phyloP scores from a whole-genome alignment of 2,888 invertebrate species.

The Agrochola lychnidis region DNA sequence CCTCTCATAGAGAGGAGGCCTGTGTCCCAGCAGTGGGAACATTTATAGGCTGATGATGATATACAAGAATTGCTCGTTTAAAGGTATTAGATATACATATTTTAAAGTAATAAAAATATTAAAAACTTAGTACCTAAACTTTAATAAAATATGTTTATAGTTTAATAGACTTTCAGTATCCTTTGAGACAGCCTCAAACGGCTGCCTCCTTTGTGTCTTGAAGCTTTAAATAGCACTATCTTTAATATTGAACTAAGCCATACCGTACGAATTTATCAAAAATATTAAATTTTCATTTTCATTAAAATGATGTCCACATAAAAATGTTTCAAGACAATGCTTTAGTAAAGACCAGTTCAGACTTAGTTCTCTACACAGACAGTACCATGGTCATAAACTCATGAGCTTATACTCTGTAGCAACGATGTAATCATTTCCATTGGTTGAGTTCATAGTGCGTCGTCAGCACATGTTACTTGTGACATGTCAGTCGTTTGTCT shows the following conservation, averaged over 20 bases:
- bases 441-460: slow-evolving; percentile 9
- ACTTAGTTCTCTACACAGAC: background rate
- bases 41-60: too few species aligned
- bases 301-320: background rate
- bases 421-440: slow-evolving; percentile 19
- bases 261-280: background rate
- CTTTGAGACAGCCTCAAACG: background rate
- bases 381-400: background rate
- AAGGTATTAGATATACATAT: background rate
- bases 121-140: background rate
- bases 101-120: slow-evolving; percentile 3
- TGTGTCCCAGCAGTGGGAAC: too few species aligned
- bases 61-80: too few species aligned
- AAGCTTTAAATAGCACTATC: background rate
- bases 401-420: background rate
- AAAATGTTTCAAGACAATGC: background rate
- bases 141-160: background rate
- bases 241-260: background rate
- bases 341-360: background rate
- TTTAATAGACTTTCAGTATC: background rate
- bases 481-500: slow-evolving; percentile 32
- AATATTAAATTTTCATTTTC: background rate
- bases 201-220: background rate
- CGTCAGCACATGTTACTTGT: slow-evolving; percentile 28
- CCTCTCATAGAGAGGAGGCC: too few species aligned